These are phyloP conservation scores for Tetrao urogallus DNA, from an alignment of 2,113 vertebrate species.

Conservation along the genomic window DNA sequence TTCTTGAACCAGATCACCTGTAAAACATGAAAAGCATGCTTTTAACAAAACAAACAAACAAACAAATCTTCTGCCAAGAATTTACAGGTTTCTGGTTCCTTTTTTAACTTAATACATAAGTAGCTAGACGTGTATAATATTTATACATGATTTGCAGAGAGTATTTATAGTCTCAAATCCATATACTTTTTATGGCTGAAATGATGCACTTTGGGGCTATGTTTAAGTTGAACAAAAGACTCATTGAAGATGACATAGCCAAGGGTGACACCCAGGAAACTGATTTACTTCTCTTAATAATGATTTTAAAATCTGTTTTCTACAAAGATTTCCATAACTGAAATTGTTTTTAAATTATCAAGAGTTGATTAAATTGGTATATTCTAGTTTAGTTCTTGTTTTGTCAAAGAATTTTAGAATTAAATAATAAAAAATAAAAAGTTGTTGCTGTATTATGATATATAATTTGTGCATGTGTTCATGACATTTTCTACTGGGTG, in stretches of 20 bases:
- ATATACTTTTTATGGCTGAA: not conserved
- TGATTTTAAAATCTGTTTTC: not conserved
- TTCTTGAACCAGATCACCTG: not conserved
- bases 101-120: not conserved
- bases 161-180: not conserved
- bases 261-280: accelerated
- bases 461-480: accelerated
- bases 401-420: not conserved
- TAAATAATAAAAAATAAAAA: too few species aligned
- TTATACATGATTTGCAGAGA: not conserved
- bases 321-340: accelerated
- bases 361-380: not conserved
- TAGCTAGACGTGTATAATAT: accelerated
- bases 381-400: not conserved
- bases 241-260: accelerated
- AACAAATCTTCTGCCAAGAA: not conserved
- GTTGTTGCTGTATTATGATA: not conserved
- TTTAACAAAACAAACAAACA: not conserved
- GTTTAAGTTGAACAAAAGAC: not conserved
- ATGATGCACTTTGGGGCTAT: accelerated
- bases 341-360: not conserved
- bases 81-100: not conserved
- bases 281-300: not conserved
- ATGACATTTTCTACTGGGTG: accelerated
- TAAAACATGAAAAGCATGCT: accelerated